Percentiles rank a stretch among this genome's conserved stretches.
Conservation (phyloP, 2,888 invertebrate genomes). For the Hermaeophaga mercurialis region DNA sequence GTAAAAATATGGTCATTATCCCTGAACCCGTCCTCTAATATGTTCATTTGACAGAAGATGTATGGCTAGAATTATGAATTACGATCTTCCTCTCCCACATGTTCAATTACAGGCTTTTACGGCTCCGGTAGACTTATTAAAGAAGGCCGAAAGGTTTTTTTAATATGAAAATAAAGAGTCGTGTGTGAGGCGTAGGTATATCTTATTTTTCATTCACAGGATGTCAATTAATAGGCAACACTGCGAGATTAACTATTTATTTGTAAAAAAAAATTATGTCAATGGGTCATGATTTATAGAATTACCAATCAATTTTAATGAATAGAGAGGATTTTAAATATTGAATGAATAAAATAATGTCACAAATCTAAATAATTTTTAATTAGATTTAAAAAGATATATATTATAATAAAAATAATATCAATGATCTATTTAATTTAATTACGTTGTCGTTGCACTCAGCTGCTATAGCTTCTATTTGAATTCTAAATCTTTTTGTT, state of each 20-base stretch:
- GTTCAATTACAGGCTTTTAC: conserved; percentile 42
- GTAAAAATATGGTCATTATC: conserved; percentile 36
- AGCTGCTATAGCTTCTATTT: too few relatives aligned
- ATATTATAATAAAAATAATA: too few relatives aligned
- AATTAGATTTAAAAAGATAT: too few relatives aligned
- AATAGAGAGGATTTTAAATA: too few relatives aligned
- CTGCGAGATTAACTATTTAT: conserved; percentile 18
- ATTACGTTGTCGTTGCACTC: too few relatives aligned
- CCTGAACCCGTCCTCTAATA: conserved; percentile 37
- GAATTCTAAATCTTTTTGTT: too few relatives aligned
- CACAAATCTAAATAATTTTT: too few relatives aligned
- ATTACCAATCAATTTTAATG: too few relatives aligned
- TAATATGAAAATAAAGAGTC: conserved; percentile 21
- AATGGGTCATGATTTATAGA: neutral
- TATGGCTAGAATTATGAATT: conserved; percentile 41
- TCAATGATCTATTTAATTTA: too few relatives aligned
- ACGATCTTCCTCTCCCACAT: conserved; percentile 40
- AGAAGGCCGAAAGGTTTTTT: conserved; percentile 27
- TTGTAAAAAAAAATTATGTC: conserved; percentile 3
- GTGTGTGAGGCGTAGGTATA: conserved; percentile 10
- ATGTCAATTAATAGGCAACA: conserved; percentile 18
- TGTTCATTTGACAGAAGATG: conserved; percentile 40
- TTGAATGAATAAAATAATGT: too few relatives aligned
- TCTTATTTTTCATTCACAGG: conserved; percentile 1
- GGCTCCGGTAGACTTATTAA: conserved; percentile 34